Conservation (phyloP, 2,888 invertebrate genomes). For the Amblyjoppa fuscipennis region DNA sequence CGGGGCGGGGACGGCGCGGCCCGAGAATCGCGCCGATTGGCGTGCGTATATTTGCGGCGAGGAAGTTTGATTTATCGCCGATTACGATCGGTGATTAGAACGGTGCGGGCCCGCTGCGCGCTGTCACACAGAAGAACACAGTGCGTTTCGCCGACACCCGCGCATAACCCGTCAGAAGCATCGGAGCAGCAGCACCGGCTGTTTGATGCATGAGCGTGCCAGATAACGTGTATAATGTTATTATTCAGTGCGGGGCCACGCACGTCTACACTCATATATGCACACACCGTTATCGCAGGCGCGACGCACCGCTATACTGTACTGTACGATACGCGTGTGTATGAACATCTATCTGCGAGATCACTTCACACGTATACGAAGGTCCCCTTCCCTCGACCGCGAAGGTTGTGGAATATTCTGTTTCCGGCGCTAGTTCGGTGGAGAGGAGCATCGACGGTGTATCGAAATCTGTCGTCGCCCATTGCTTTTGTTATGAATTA, state of each 20-base stretch:
- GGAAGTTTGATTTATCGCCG: conserved; percentile 81
- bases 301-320: neutral
- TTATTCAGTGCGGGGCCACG: conserved; percentile 73
- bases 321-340: neutral
- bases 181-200: conserved; percentile 67
- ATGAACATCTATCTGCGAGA: conserved; percentile 69
- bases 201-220: conserved; percentile 77
- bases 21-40: conserved; percentile 37
- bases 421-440: neutral
- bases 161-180: conserved; percentile 52
- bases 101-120: conserved; percentile 72
- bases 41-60: conserved; percentile 47
- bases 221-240: conserved; percentile 78
- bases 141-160: conserved; percentile 55
- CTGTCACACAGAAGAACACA: conserved; percentile 65
- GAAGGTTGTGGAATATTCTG: neutral
- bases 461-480: neutral
- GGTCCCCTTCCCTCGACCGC: neutral
- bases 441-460: neutral
- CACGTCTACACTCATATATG: conserved; percentile 47
- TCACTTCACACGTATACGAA: conserved; percentile 59
- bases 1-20: conserved; percentile 26
- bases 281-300: conserved; percentile 16
- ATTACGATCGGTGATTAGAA: conserved; percentile 81
- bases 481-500: neutral